These are phyloP conservation scores for Arizona elegans DNA, from an alignment of 2,113 vertebrate genomes.

Conservation along the genomic window DNA sequence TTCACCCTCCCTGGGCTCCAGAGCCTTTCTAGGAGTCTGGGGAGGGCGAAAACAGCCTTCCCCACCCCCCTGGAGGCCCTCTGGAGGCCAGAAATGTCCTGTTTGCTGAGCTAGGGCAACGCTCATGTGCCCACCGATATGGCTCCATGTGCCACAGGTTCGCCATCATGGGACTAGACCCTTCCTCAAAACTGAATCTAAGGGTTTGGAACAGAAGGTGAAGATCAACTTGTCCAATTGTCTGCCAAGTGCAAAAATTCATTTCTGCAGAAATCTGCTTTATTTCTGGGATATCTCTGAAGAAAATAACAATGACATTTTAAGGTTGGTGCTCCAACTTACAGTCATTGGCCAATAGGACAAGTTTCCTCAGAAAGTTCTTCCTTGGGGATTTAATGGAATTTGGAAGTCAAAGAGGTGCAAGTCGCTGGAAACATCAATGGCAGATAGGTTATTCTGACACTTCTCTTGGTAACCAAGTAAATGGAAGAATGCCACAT, in stretches of 20 bases:
- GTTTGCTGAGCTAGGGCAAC: too few species aligned
- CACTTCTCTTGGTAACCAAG: background rate
- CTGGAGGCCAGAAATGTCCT: too few species aligned
- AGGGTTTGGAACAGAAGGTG: background rate
- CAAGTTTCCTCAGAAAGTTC: background rate
- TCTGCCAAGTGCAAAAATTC: background rate
- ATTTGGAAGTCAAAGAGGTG: background rate
- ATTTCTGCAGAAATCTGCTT: background rate
- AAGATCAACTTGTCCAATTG: background rate
- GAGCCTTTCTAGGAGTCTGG: too few species aligned
- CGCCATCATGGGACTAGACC: too few species aligned
- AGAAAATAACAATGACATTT: background rate
- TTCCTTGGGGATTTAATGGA: background rate
- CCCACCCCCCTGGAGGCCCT: too few species aligned
- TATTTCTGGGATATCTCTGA: background rate
- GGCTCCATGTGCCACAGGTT: too few species aligned
- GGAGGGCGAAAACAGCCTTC: too few species aligned
- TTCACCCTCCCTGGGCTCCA: too few species aligned
- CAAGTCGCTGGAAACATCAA: background rate
- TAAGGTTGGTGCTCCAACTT: background rate
- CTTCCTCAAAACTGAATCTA: background rate
- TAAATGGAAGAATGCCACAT: background rate
- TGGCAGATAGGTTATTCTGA: background rate
- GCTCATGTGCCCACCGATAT: too few species aligned
- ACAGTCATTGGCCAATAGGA: background rate